Conservation (phyloP, 2,888 invertebrate species). For the Oasisia sp. region DNA sequence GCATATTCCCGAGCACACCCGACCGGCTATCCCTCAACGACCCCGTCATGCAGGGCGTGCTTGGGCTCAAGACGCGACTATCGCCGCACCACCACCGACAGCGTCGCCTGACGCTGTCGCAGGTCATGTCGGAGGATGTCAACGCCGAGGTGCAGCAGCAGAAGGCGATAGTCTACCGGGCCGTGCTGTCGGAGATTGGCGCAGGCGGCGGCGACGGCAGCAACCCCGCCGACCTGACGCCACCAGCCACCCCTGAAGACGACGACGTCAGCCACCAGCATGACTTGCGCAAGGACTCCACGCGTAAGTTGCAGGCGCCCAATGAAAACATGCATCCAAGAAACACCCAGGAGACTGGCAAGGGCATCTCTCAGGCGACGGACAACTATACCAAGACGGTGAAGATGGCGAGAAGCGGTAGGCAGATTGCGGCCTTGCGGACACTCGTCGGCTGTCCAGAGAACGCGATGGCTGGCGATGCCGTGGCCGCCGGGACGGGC, state of each 20-base stretch:
- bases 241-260: neutral
- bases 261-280: neutral
- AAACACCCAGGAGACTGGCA: neutral
- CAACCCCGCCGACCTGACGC: neutral
- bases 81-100: neutral
- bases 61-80: neutral
- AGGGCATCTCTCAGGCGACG: neutral
- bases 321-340: neutral
- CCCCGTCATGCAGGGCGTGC: neutral
- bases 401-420: neutral
- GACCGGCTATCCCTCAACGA: neutral
- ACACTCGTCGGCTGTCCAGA: neutral
- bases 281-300: neutral
- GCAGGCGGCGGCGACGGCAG: neutral
- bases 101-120: constrained; percentile 19
- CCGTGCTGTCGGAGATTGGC: constrained; percentile 7
- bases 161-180: neutral
- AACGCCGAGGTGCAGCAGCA: constrained; percentile 5
- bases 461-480: constrained; percentile 1
- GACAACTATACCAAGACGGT: neutral
- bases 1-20: neutral
- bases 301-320: neutral
- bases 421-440: neutral
- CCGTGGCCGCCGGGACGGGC: neutral
- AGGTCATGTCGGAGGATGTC: constrained; percentile 19